Evolutionary conservation across 2,888 invertebrate genomes (phyloP).

Genomic region (Rotaria macrura): DNA sequence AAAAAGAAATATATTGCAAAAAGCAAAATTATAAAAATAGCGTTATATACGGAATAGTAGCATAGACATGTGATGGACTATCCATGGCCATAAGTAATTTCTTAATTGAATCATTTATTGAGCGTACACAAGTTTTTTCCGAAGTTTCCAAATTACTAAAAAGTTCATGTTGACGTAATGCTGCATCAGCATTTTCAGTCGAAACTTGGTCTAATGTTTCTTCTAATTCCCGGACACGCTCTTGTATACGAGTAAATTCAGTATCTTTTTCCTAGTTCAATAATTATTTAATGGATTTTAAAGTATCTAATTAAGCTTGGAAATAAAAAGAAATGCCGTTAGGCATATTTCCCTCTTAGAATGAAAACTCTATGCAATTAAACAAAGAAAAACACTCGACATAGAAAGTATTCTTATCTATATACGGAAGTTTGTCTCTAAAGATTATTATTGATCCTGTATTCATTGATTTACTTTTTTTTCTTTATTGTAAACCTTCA

Average conservation of each 20-base stretch:
- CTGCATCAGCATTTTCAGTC: neutral
- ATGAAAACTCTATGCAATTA: too few relatives aligned
- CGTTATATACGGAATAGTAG: neutral
- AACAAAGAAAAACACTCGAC: too few relatives aligned
- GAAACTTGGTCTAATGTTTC: neutral
- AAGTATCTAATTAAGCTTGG: too few relatives aligned
- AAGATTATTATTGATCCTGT: too few relatives aligned
- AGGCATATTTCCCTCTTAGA: too few relatives aligned
- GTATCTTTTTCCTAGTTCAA: neutral
- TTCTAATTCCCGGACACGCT: conserved; percentile 7
- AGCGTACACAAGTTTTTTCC: neutral
- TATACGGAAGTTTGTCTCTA: too few relatives aligned
- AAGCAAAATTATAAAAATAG: neutral
- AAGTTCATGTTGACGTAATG: neutral
- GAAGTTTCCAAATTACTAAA: neutral
- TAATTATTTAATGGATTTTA: too few relatives aligned
- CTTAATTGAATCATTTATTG: neutral
- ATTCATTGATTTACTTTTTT: neutral
- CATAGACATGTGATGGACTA: neutral
- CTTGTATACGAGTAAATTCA: neutral
- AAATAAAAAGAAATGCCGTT: too few relatives aligned
- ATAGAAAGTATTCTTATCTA: too few relatives aligned
- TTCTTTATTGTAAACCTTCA: neutral
- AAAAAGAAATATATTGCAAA: neutral
- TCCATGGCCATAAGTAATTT: neutral